Conservation (phyloP, 1,140 invertebrate species). For the Caenorhabditis inopinata region DNA sequence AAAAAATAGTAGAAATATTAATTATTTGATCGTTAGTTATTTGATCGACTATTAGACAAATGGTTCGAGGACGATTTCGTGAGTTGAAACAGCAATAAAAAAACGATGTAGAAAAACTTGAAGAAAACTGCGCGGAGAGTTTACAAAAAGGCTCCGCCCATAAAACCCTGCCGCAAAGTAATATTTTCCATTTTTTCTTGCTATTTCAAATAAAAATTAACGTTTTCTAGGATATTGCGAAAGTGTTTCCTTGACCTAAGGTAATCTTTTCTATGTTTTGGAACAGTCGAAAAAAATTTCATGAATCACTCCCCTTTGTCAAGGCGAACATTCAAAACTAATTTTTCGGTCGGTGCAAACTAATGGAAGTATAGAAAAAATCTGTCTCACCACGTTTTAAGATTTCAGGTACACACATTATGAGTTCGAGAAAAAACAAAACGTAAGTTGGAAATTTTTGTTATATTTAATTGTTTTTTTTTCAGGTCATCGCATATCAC, state of each 20-base stretch:
- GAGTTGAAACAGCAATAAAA: no score
- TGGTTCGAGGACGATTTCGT: no score
- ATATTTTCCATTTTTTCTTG: not conserved
- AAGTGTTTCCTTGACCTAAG: no score
- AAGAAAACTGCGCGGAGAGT: not conserved
- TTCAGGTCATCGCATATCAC: conserved; percentile 28
- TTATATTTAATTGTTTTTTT: not conserved
- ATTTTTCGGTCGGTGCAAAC: conserved; percentile 10
- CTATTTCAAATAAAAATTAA: not conserved
- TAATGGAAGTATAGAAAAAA: not conserved
- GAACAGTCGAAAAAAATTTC: no score
- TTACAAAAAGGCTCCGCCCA: not conserved
- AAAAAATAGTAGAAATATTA: no score
- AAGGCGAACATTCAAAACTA: no score
- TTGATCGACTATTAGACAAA: no score
- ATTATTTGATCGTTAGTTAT: no score
- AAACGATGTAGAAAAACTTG: not conserved
- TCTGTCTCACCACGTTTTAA: not conserved
- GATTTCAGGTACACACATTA: not conserved
- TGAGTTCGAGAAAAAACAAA: not conserved
- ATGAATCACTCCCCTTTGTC: not conserved
- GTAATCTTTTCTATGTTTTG: no score
- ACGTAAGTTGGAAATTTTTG: conserved; percentile 7
- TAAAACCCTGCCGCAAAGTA: not conserved
- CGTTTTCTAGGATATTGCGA: not conserved